Evolutionary conservation across 2,797 vertebrate genomes (phyloP), one percentile per base, ranked within the genome.

Genomic region (Poecilia wingei): DNA sequence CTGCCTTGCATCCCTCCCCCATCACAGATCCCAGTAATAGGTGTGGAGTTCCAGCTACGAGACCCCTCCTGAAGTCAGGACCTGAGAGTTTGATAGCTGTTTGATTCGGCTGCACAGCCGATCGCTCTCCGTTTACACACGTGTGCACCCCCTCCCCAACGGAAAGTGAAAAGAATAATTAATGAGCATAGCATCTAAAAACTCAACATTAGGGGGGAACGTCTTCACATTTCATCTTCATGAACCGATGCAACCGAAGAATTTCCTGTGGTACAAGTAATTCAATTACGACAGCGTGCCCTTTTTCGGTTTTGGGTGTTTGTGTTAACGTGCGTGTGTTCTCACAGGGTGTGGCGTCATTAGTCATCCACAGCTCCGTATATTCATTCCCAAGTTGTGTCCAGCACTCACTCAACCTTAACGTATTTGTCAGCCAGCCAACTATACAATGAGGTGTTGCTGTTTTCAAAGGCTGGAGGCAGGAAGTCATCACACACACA

Each of bases 371-470:
- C 78, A 78, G 82, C 77, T 86, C 79, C 41, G 72, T 64, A 18
- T 74, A 78, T 55, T 57, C 69, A 72, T 77, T 75, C 72, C 71
- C n/a, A 18, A 80, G 90, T 85, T 87, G 76, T 81, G 76, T 85
- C 79, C 83, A 79, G n/a, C 72, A 72, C 87, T 86, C 77, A 72
- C 84, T 88, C 80, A 72, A 77, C 72, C 86, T 61, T 46, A 64
- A 81, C 83, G 86, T 88, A 87, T 89, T 89, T 90, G 88, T 89
- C 83, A 87, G 86, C 74, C 82, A 73, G 81, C 79, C 73, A 86
- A 78, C 88, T 74, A 31, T 84, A 88, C 91, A 94, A 88, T 89
- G 93, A 94, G 90, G 92, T 94, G 93, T 95, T 86, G 85, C 86
- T 33, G 31, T 75, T 92, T 94, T 95, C 92, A 93, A 94, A 93